Evolutionary conservation across 2,113 vertebrate genomes (phyloP).

Genomic region (Cacatua alba): DNA sequence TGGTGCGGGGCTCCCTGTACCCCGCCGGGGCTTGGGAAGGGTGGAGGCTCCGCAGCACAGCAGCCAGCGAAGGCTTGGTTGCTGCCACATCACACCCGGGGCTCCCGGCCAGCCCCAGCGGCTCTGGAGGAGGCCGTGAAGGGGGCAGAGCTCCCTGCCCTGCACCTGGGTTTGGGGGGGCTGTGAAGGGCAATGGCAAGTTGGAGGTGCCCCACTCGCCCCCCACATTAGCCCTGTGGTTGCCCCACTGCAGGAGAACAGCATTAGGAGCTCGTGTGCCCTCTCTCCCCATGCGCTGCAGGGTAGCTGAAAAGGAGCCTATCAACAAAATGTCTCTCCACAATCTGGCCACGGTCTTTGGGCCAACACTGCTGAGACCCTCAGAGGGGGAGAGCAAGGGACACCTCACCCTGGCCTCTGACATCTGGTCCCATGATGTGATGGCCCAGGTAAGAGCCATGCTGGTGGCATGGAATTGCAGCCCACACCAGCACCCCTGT

Average conservation of each 20-base stretch:
- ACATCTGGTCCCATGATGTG: constrained; percentile 99
- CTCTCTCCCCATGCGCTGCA: constrained; percentile 11
- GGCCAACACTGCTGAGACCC: constrained; percentile 94
- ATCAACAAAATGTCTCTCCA: constrained; percentile 99
- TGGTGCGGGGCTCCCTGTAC: background rate
- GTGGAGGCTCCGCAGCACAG: background rate
- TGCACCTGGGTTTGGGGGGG: background rate
- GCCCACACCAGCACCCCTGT: accelerated
- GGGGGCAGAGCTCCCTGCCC: constrained; percentile 57
- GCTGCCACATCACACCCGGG: constrained; percentile 54
- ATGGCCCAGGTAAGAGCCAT: constrained; percentile 90
- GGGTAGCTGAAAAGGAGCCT: constrained; percentile 98
- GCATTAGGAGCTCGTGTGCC: accelerated
- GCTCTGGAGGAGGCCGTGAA: background rate
- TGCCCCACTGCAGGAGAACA: accelerated
- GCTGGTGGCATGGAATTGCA: background rate
- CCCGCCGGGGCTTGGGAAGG: constrained; percentile 57
- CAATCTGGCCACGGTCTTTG: constrained; percentile 96
- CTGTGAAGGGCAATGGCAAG: background rate
- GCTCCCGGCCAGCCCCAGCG: background rate
- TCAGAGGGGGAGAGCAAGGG: constrained; percentile 91
- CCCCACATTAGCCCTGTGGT: accelerated
- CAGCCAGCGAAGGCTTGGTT: background rate
- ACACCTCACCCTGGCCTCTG: constrained; percentile 90
- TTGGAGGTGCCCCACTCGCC: accelerated